Conservation (phyloP, 2,888 invertebrate species). For the Sinelater perroti region DNA sequence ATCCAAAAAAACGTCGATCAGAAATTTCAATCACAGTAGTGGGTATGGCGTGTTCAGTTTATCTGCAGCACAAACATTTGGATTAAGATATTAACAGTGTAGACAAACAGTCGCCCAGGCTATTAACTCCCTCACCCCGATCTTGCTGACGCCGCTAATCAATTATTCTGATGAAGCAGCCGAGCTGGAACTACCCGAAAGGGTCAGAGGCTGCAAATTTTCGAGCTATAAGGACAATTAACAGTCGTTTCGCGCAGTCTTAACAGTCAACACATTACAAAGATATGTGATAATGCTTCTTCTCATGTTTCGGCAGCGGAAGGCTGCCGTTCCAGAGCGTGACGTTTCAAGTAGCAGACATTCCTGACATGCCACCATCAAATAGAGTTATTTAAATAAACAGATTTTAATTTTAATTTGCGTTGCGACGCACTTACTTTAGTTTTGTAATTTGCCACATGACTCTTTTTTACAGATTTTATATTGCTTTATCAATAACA, state of each 20-base stretch:
- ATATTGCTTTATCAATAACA: too few species aligned
- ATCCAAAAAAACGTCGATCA: too few species aligned
- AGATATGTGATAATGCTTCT: constrained; percentile 20
- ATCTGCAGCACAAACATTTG: constrained; percentile 11
- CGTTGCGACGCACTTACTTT: too few species aligned
- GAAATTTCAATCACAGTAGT: background rate
- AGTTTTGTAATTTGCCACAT: too few species aligned
- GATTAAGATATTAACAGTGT: constrained; percentile 26
- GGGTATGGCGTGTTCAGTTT: background rate
- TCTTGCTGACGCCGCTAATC: constrained; percentile 30
- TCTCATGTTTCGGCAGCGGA: too few species aligned
- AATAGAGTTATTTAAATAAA: too few species aligned
- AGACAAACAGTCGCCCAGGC: constrained; percentile 23
- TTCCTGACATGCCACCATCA: too few species aligned
- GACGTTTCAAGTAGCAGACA: too few species aligned
- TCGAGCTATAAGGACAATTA: constrained; percentile 17
- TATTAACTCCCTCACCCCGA: constrained; percentile 25
- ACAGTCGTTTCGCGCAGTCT: constrained; percentile 4
- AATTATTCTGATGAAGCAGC: constrained; percentile 33
- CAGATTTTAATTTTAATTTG: too few species aligned
- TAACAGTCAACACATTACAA: constrained; percentile 5
- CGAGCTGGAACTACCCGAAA: constrained; percentile 8
- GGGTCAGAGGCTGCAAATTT: constrained; percentile 16
- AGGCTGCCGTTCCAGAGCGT: too few species aligned
- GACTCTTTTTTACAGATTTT: too few species aligned